A percentile compares a stretch with the other conserved stretches of the same genome.
Conservation (phyloP, 37 sponge, comb jelly and placozoan genomes). For the Halisarca cf. caerulea region DNA sequence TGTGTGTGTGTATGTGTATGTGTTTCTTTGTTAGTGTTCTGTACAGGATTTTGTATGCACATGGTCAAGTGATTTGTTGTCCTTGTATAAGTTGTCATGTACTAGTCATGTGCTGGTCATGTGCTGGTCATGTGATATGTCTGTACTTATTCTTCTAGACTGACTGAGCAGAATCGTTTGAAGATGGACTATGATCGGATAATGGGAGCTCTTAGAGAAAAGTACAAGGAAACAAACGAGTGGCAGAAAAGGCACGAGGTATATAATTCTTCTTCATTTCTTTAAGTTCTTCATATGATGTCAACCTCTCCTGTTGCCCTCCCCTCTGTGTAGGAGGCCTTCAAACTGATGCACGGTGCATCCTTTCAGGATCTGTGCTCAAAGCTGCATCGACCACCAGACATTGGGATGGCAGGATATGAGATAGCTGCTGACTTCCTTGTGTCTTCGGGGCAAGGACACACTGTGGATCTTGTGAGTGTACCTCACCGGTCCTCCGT, state of each 20-base stretch:
- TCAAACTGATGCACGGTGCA: neutral
- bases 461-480: constrained; percentile 73
- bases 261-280: neutral
- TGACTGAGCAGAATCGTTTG: constrained; percentile 73
- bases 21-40: too few relatives aligned
- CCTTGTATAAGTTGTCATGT: too few relatives aligned
- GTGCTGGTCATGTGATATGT: neutral
- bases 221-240: constrained; percentile 32
- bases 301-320: neutral
- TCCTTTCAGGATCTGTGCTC: neutral
- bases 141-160: constrained; percentile 24
- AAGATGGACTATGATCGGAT: constrained; percentile 44
- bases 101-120: too few relatives aligned
- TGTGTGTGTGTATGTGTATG: too few relatives aligned
- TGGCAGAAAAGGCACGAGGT: constrained; percentile 71
- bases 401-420: constrained; percentile 63
- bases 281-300: neutral
- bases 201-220: constrained; percentile 33
- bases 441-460: constrained; percentile 52
- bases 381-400: constrained; percentile 1
- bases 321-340: neutral
- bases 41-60: too few relatives aligned
- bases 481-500: neutral
- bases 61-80: too few relatives aligned
- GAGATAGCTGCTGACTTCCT: constrained; percentile 80